Percentiles rank a stretch among this genome's conserved stretches.
These are phyloP conservation scores for Micrasema minimum DNA, from an alignment of 1,140 invertebrate species.

Conservation along the genomic window DNA sequence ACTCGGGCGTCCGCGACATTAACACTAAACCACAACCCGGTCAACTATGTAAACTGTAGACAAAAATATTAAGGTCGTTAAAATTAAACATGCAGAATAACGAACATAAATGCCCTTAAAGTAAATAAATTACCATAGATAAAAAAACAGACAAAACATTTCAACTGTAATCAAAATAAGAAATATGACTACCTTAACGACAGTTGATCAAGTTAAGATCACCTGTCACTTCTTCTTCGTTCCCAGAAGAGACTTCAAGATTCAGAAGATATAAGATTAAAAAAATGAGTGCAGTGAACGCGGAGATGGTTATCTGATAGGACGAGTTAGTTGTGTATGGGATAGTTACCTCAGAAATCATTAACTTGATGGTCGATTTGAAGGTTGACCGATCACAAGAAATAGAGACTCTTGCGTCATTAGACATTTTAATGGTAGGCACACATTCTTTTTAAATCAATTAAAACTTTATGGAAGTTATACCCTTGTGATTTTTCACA, in stretches of 20 bases:
- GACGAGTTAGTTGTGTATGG: neutral
- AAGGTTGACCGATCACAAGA: too few relatives aligned
- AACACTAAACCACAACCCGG: neutral
- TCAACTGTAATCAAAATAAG: neutral
- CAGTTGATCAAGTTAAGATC: neutral
- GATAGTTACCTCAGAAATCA: neutral
- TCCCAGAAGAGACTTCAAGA: neutral
- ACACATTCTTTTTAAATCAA: too few relatives aligned
- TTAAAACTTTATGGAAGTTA: too few relatives aligned
- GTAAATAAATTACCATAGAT: neutral
- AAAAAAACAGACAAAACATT: neutral
- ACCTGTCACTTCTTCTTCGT: conserved; percentile 6
- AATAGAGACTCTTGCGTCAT: too few relatives aligned
- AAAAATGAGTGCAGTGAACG: neutral
- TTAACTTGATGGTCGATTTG: conserved; percentile 14
- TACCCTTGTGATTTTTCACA: too few relatives aligned
- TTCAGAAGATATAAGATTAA: neutral
- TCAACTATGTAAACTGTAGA: neutral
- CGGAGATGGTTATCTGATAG: neutral
- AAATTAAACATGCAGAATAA: too few relatives aligned
- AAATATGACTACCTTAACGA: neutral
- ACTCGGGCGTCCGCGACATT: neutral
- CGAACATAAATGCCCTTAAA: neutral
- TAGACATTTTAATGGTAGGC: too few relatives aligned
- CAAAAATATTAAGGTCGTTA: neutral